These are phyloP conservation scores for Cryptus armator DNA, from an alignment of 2,888 invertebrate species.

Conservation along the genomic window DNA sequence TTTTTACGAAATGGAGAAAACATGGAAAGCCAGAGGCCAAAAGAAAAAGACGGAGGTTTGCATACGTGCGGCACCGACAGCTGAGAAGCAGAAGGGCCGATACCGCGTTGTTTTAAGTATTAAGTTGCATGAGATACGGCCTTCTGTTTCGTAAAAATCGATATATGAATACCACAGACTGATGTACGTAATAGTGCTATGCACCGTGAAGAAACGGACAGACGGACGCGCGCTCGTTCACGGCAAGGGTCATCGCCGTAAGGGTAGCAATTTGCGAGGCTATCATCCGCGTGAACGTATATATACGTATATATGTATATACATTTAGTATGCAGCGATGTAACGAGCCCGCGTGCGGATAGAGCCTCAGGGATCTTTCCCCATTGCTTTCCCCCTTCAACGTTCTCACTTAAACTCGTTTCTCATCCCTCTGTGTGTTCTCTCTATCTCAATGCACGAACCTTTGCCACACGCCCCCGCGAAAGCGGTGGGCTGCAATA, in stretches of 20 bases:
- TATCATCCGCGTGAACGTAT: constrained; percentile 82
- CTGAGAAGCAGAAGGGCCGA: too few relatives aligned
- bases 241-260: constrained; percentile 79
- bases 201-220: constrained; percentile 45
- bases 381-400: constrained; percentile 37
- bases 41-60: neutral
- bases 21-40: neutral
- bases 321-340: constrained; percentile 45
- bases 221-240: constrained; percentile 48
- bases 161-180: constrained; percentile 39
- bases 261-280: constrained; percentile 83
- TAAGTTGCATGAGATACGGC: too few relatives aligned
- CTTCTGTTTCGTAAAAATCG: too few relatives aligned
- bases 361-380: constrained; percentile 58
- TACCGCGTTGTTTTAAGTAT: too few relatives aligned
- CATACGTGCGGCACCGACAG: neutral
- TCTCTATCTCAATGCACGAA: constrained; percentile 54
- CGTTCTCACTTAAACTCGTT: constrained; percentile 62
- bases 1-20: neutral
- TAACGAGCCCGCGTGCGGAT: constrained; percentile 65
- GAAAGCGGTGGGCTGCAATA: constrained; percentile 48
- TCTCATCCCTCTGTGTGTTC: constrained; percentile 55
- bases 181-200: constrained; percentile 46
- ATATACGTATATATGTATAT: constrained; percentile 59
- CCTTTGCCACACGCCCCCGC: constrained; percentile 59